Percentiles rank a stretch among this genome's conserved stretches.
Conservation (phyloP, 2,888 invertebrate genomes). For the Ceramica pisi region DNA sequence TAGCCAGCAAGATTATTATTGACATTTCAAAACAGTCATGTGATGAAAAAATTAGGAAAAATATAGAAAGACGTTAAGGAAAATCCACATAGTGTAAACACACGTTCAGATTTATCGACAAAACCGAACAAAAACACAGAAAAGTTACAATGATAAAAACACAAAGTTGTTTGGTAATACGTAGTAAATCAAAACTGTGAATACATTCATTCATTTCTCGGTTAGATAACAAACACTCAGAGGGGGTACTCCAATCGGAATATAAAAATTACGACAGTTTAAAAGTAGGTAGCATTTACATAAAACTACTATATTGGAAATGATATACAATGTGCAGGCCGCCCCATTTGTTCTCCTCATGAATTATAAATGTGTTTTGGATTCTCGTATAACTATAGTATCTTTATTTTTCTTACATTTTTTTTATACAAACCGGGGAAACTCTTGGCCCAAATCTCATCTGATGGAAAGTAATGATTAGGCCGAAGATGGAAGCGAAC, state of each 20-base stretch:
- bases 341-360: constrained; percentile 82
- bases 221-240: constrained; percentile 86
- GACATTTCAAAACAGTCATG: too few species aligned
- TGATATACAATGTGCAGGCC: constrained; percentile 81
- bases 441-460: too few species aligned
- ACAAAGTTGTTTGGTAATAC: constrained; percentile 76
- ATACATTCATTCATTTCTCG: constrained; percentile 86
- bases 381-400: constrained; percentile 22
- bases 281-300: constrained; percentile 90
- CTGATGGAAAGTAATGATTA: too few species aligned
- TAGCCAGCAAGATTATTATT: too few species aligned
- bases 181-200: constrained; percentile 85
- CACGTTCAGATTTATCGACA: constrained; percentile 47
- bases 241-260: constrained; percentile 89
- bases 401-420: constrained; percentile 4
- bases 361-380: constrained; percentile 72
- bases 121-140: constrained; percentile 62
- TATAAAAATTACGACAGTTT: constrained; percentile 90
- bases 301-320: constrained; percentile 88
- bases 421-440: too few species aligned
- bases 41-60: neutral
- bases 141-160: constrained; percentile 63
- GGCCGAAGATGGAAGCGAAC: too few species aligned
- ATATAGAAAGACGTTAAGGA: neutral
- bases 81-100: constrained; percentile 22